Conservation (phyloP, 30 jellyfish, hydroid and myxozoan genomes). For the Mastigias papua region DNA sequence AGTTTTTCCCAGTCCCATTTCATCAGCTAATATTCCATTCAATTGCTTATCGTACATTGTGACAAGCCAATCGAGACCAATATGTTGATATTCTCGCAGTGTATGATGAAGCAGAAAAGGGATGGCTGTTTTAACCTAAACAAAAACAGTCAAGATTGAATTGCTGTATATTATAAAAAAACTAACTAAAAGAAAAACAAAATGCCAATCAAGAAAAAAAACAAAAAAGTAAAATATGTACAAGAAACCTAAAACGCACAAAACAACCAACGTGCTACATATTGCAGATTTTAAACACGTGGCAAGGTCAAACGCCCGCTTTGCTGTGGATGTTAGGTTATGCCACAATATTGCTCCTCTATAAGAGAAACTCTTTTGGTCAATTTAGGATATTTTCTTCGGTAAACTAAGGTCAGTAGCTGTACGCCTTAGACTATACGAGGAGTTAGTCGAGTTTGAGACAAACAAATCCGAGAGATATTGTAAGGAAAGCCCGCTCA, state of each 20-base stretch:
- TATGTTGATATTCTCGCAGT: constrained; percentile 94
- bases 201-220: no score
- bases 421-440: constrained; percentile 37
- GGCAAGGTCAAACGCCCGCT: constrained; percentile 17
- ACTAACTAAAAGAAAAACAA: no score
- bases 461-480: constrained; percentile 26
- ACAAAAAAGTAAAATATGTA: no score
- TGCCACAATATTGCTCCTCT: constrained; percentile 25
- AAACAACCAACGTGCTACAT: no score
- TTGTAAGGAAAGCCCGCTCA: constrained; percentile 15
- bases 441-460: constrained; percentile 22
- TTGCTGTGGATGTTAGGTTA: constrained; percentile 28
- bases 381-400: constrained; percentile 1
- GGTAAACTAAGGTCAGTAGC: constrained; percentile 32
- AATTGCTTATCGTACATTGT: constrained; percentile 94
- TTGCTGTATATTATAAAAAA: no score
- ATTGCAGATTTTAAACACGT: no score
- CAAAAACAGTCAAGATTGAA: not conserved
- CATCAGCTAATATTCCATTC: constrained; percentile 97
- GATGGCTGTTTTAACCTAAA: constrained; percentile 84
- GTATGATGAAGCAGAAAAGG: constrained; percentile 91
- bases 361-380: constrained; percentile 15
- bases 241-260: no score
- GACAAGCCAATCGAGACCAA: constrained; percentile 98
- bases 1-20: constrained; percentile 99